phyloP scores from a whole-genome alignment of 2,888 invertebrate genomes.

The Cerastis leucographa region DNA sequence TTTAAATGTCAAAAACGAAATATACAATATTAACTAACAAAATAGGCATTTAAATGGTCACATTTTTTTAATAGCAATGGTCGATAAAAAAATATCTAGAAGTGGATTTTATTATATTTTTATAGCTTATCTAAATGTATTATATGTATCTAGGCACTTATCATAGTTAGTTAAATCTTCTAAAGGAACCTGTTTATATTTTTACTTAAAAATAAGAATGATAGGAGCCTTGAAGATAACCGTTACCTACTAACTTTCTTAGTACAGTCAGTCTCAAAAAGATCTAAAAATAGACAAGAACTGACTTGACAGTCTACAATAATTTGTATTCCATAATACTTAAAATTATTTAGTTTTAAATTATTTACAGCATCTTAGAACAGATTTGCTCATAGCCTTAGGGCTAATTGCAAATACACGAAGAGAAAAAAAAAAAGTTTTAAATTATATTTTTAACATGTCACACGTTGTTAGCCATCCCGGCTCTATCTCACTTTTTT shows the following conservation, averaged over 20 bases:
- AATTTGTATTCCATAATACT: too few species aligned
- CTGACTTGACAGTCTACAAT: not conserved
- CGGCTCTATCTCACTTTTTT: not conserved
- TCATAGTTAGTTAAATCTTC: not conserved
- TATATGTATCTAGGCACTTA: not conserved
- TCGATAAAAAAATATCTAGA: not conserved
- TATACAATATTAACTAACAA: not conserved
- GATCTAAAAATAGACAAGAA: not conserved
- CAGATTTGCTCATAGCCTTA: too few species aligned
- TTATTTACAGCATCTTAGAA: too few species aligned
- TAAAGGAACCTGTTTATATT: not conserved
- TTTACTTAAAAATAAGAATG: not conserved
- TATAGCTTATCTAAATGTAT: not conserved
- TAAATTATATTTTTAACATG: not conserved
- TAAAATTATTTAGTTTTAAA: too few species aligned
- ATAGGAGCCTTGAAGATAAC: not conserved
- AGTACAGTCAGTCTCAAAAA: not conserved
- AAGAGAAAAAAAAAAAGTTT: too few species aligned
- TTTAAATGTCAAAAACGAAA: not conserved
- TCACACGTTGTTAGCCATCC: not conserved
- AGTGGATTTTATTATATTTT: slow-evolving; percentile 1
- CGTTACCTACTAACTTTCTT: not conserved
- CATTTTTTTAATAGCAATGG: not conserved
- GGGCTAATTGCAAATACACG: too few species aligned
- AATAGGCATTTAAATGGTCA: not conserved